These are phyloP conservation scores for Drosophila paramelanica DNA, from an alignment of 2,888 invertebrate species.

Conservation along the genomic window DNA sequence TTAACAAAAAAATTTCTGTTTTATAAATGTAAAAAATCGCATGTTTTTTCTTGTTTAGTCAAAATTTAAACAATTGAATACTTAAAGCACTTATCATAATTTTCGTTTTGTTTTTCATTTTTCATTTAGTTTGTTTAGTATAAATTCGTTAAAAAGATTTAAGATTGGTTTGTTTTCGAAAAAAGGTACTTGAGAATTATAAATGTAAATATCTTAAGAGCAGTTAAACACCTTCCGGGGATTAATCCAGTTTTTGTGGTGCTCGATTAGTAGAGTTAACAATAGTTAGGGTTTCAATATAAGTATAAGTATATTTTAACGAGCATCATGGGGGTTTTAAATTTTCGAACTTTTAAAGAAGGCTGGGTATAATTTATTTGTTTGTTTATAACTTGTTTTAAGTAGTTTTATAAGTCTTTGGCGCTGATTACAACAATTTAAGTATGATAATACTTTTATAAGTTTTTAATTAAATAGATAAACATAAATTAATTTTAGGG, in stretches of 20 bases:
- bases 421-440: slow-evolving; percentile 69
- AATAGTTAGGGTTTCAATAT: slow-evolving; percentile 45
- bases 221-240: slow-evolving; percentile 47
- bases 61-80: slow-evolving; percentile 74
- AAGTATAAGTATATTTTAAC: slow-evolving; percentile 41
- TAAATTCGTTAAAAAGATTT: slow-evolving; percentile 77
- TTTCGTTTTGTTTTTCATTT: slow-evolving; percentile 12
- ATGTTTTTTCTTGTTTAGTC: slow-evolving; percentile 43
- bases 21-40: slow-evolving; percentile 78
- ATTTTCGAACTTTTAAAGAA: slow-evolving; percentile 55
- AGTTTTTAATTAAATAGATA: slow-evolving; percentile 32
- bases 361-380: slow-evolving; percentile 49
- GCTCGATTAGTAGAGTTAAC: slow-evolving; percentile 43
- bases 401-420: slow-evolving; percentile 66
- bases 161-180: slow-evolving; percentile 59
- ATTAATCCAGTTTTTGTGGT: slow-evolving; percentile 40
- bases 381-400: slow-evolving; percentile 35
- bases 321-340: slow-evolving; percentile 38
- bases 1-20: slow-evolving; percentile 69
- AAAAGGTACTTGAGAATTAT: slow-evolving; percentile 75
- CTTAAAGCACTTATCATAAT: slow-evolving; percentile 73
- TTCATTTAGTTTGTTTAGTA: slow-evolving; percentile 46
- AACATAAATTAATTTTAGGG: slow-evolving; percentile 42
- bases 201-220: slow-evolving; percentile 49
- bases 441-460: slow-evolving; percentile 37